Conservation (phyloP, 2,888 invertebrate species). For the Willowsia nigromaculata region DNA sequence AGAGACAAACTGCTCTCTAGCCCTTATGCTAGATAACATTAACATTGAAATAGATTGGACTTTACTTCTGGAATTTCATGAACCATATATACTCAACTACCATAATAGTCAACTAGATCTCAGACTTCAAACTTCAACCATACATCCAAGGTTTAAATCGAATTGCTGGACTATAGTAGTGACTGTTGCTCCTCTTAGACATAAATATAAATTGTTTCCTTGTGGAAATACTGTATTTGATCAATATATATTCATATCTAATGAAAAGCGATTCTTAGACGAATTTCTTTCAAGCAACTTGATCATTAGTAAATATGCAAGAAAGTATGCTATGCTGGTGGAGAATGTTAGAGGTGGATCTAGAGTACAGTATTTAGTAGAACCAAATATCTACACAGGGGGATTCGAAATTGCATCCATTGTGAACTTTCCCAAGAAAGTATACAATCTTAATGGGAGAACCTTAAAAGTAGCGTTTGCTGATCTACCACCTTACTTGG, state of each 20-base stretch:
- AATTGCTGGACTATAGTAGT: background rate
- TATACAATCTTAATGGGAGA: constrained; percentile 7
- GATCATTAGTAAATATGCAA: background rate
- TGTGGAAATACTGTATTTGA: background rate
- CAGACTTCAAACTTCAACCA: too few species aligned
- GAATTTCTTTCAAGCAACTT: background rate
- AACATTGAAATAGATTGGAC: background rate
- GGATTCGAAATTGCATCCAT: background rate
- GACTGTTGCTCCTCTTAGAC: background rate
- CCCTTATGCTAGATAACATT: background rate
- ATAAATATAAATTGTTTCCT: background rate
- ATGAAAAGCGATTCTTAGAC: background rate
- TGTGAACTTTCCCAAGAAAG: background rate
- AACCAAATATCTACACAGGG: background rate
- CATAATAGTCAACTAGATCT: too few species aligned
- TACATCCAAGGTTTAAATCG: constrained; percentile 12
- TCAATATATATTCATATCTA: background rate
- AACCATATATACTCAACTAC: background rate
- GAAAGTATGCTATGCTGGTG: constrained; percentile 21
- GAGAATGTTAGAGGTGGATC: background rate
- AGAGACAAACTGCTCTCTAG: background rate
- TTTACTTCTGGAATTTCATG: background rate
- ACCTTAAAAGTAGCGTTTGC: background rate
- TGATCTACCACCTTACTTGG: background rate
- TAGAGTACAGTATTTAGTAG: background rate